Evolutionary conservation across 2,888 invertebrate genomes (phyloP).

Genomic region (Eulithis prunata): DNA sequence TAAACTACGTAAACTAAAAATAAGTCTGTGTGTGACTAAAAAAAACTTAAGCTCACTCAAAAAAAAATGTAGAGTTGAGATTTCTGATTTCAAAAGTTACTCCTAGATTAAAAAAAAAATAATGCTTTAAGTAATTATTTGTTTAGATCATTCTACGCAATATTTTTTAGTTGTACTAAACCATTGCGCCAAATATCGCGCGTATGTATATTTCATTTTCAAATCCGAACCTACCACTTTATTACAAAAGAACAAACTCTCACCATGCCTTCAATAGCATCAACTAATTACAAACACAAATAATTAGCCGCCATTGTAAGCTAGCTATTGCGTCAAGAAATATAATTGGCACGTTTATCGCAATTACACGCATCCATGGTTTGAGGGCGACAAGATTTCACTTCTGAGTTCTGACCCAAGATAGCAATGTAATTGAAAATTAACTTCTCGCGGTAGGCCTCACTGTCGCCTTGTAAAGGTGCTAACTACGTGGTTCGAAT

Average conservation of each 20-base stretch:
- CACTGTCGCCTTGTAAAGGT: slow-evolving; percentile 45
- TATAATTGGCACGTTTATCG: slow-evolving; percentile 72
- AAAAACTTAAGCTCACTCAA: too few species aligned
- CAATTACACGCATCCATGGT: slow-evolving; percentile 82
- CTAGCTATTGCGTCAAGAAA: slow-evolving; percentile 63
- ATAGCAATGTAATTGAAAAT: slow-evolving; percentile 70
- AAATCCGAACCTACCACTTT: neutral
- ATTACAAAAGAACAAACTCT: too few species aligned
- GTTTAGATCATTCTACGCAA: too few species aligned
- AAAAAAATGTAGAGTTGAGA: too few species aligned
- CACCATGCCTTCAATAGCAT: slow-evolving; percentile 22
- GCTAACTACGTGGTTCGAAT: slow-evolving; percentile 46
- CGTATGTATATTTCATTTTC: too few species aligned
- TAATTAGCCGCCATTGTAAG: slow-evolving; percentile 32
- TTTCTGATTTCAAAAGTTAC: too few species aligned
- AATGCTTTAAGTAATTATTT: too few species aligned
- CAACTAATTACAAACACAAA: slow-evolving; percentile 37
- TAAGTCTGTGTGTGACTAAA: too few species aligned
- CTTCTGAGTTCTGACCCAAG: slow-evolving; percentile 66
- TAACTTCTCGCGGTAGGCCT: slow-evolving; percentile 44
- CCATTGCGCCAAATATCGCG: too few species aligned
- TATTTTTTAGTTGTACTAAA: too few species aligned
- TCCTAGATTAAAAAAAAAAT: too few species aligned
- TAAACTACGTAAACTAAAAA: too few species aligned
- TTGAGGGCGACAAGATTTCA: slow-evolving; percentile 78